A percentile compares a stretch with the other conserved stretches of the same genome.
Evolutionary conservation across 2,797 vertebrate genomes (phyloP).

Genomic region (Myotis myotis): DNA sequence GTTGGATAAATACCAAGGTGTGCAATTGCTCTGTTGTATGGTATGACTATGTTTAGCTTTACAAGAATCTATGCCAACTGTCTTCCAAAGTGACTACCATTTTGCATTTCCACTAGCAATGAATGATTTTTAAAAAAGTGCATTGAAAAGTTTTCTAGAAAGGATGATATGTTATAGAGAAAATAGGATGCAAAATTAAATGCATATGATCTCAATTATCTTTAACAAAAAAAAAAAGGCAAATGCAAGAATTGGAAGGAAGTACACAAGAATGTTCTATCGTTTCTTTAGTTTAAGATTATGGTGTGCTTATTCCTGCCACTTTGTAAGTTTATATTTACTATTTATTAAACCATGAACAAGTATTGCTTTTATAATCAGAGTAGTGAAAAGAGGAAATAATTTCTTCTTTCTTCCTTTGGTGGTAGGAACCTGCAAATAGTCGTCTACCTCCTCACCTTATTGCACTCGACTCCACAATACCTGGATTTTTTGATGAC

Average conservation of each 20-base stretch:
- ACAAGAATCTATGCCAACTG: not conserved
- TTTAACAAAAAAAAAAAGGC: not conserved
- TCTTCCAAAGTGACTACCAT: not conserved
- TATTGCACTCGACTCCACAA: slow-evolving; percentile 91
- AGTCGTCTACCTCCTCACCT: slow-evolving; percentile 92
- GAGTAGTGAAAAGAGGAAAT: not conserved
- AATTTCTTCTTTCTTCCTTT: slow-evolving; percentile 55
- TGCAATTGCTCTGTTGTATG: not conserved
- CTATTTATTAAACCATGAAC: not conserved
- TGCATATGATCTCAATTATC: not conserved
- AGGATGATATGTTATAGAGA: not conserved
- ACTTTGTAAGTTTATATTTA: slow-evolving; percentile 21
- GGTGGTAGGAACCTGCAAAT: slow-evolving; percentile 90
- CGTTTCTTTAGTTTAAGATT: slow-evolving; percentile 41
- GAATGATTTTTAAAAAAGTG: not conserved
- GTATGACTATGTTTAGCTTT: slow-evolving; percentile 29
- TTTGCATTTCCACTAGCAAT: not conserved
- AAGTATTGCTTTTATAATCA: slow-evolving; percentile 37
- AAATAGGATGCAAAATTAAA: slow-evolving; percentile 4
- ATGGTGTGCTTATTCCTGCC: slow-evolving; percentile 6
- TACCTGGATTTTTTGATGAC: slow-evolving; percentile 93
- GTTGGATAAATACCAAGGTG: not conserved
- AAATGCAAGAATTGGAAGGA: not conserved
- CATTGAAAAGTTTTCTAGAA: not conserved
- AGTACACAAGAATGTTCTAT: not conserved